A percentile compares a stretch with the other conserved stretches of the same genome.
Conservation (phyloP, 2,113 vertebrate species). For the Nibea albiflora region DNA sequence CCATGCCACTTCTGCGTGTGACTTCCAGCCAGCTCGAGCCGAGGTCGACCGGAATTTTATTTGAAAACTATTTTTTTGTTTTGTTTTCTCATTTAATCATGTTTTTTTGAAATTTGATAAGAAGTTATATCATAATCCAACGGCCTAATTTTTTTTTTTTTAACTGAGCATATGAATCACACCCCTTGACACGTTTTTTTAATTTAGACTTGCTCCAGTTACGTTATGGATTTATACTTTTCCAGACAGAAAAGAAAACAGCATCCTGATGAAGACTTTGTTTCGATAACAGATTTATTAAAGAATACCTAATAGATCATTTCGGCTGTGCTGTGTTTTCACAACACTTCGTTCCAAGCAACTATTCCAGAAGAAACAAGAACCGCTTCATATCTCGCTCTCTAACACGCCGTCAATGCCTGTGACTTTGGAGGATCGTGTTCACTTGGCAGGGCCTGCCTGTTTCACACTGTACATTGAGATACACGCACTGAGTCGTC, state of each 20-base stretch:
- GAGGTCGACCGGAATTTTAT: too few relatives aligned
- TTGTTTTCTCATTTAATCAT: too few relatives aligned
- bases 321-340: conserved; percentile 18
- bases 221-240: neutral
- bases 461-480: conserved; percentile 15
- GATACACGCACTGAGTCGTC: conserved; percentile 7
- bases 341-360: conserved; percentile 50
- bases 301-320: conserved; percentile 10
- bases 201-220: neutral
- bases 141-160: too few relatives aligned
- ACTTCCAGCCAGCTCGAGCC: too few relatives aligned
- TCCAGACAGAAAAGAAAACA: neutral
- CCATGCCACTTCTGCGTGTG: too few relatives aligned
- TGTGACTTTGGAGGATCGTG: conserved; percentile 22
- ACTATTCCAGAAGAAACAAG: conserved; percentile 21
- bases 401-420: conserved; percentile 12
- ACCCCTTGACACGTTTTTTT: neutral
- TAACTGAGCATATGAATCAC: neutral
- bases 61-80: too few relatives aligned
- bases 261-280: neutral
- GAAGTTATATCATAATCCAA: too few relatives aligned
- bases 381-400: conserved; percentile 18
- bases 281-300: conserved; percentile 17
- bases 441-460: conserved; percentile 16
- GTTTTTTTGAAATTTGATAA: too few relatives aligned